Evolutionary conservation across 2,797 vertebrate species (phyloP).

Genomic region (Macropodus opercularis): DNA sequence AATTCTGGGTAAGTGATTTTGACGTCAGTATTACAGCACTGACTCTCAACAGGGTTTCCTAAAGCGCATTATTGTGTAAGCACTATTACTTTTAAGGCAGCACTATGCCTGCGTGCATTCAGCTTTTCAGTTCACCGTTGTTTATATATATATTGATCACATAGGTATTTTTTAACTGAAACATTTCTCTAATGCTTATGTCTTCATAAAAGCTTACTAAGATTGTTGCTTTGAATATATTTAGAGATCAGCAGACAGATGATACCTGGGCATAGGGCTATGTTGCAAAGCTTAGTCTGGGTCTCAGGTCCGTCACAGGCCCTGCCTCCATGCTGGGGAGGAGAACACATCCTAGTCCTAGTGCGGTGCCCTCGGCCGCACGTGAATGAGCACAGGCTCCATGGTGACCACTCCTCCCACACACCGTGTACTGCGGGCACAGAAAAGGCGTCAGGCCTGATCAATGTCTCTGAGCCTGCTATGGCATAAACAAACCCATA

Average conservation of each 20-base stretch:
- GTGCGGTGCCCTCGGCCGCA: slow-evolving; percentile 99
- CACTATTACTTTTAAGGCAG: slow-evolving; percentile 44
- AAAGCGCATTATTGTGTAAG: slow-evolving; percentile 45
- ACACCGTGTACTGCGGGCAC: slow-evolving; percentile 96
- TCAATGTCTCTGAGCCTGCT: slow-evolving; percentile 50
- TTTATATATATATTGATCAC: slow-evolving; percentile 26
- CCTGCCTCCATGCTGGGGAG: slow-evolving; percentile 96
- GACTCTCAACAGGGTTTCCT: slow-evolving; percentile 51
- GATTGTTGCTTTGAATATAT: slow-evolving; percentile 20
- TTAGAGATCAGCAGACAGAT: slow-evolving; percentile 54
- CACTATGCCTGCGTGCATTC: slow-evolving; percentile 31
- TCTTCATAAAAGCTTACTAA: slow-evolving; percentile 19
- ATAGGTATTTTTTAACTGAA: no score
- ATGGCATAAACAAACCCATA: slow-evolving; percentile 53
- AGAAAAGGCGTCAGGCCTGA: slow-evolving; percentile 78
- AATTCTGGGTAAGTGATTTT: slow-evolving; percentile 76
- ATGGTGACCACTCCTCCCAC: slow-evolving; percentile 99
- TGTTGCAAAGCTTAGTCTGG: slow-evolving; percentile 99
- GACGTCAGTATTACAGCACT: slow-evolving; percentile 69
- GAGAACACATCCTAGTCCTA: slow-evolving; percentile 93
- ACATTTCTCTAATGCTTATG: slow-evolving; percentile 16
- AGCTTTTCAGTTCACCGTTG: slow-evolving; percentile 59
- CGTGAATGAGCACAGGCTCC: slow-evolving; percentile 99
- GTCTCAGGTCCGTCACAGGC: slow-evolving; percentile 98
- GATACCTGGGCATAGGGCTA: slow-evolving; percentile 97